Evolutionary conservation across 2,113 vertebrate genomes (phyloP).

Genomic region (Channa maculata): DNA sequence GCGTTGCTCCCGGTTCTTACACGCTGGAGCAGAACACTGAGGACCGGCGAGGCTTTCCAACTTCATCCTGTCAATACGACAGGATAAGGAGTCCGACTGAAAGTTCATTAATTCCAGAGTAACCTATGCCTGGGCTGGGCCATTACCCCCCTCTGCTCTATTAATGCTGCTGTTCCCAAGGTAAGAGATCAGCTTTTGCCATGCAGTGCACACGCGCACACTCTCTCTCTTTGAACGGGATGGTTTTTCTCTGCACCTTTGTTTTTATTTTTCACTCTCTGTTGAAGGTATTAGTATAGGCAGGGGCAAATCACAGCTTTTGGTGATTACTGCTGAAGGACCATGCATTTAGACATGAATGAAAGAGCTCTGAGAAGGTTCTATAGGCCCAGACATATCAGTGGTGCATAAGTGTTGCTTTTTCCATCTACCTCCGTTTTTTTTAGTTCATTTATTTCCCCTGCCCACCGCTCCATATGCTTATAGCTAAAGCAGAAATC

Average conservation of each 20-base stretch:
- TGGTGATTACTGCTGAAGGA: too few species aligned
- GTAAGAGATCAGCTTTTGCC: conserved; percentile 61
- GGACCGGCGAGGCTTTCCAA: conserved; percentile 62
- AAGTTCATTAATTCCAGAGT: conserved; percentile 79
- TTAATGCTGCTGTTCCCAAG: conserved; percentile 76
- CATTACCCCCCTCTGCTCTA: conserved; percentile 67
- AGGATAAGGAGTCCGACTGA: conserved; percentile 73
- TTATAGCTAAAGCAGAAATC: too few species aligned
- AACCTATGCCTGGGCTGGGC: conserved; percentile 66
- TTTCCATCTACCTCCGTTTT: too few species aligned
- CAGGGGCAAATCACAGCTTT: too few species aligned
- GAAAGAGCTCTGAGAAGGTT: too few species aligned
- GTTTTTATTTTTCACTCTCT: too few species aligned
- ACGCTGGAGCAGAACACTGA: conserved; percentile 40
- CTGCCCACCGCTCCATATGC: too few species aligned
- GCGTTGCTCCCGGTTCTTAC: conserved; percentile 45
- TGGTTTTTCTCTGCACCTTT: neutral
- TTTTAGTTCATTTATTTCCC: too few species aligned
- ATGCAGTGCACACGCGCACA: conserved; percentile 43
- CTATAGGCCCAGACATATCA: neutral
- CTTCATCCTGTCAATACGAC: conserved; percentile 73
- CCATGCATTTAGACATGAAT: too few species aligned
- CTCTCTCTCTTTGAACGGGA: conserved; percentile 3
- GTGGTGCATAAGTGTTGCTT: too few species aligned
- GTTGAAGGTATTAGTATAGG: neutral